Base-by-base conservation (phyloP, 2,113 vertebrate genomes). In the Calidris pygmaea region DNA sequence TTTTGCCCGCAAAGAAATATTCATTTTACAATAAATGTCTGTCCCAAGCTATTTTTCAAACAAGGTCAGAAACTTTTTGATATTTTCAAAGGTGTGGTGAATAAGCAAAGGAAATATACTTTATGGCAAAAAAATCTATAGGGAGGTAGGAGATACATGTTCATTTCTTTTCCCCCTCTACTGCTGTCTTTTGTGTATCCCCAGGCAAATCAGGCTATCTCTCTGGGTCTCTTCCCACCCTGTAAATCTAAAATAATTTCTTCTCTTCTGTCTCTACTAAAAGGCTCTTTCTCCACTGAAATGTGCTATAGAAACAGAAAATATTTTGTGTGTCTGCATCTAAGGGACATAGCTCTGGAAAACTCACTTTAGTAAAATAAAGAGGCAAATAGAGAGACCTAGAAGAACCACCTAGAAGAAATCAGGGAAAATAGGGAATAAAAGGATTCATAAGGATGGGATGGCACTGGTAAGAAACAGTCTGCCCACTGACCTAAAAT, bases 1-100 rank as follows among this genome's bases (percentile, higher is more conserved):
- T 87, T 89, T 53, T 27, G 55, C 43, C 59, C 43, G 21, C 27
- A 56, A 68, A 85, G 62, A 89, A 79, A 63, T 72, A 85, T 1
- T 75, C 22, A 52, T 73, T 87, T 87, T 77, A 81, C n/a, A 65
- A 74, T 35, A 68, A 68, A 75, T 75, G 39, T 92, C 82, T 94
- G 73, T 87, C 66, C 66, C 60, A 2, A 8, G 55, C 53, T 60
- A 6, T 70, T 90, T 93, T 87, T 85, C 71, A 50, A 37, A 55
- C 29, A 63, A 79, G 55, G 48, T 53, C 72, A 75, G 53, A 85
- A 87, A 24, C 32, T 65, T 68, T 87, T 45, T 53, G 10, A 8
- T 56, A 35, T 76, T 83, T 85, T 79, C 75, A 37, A 91, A 80
- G 50, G 12, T 47, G 27, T 70, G 19, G 53, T 59, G 45, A 87